phyloP scores from a whole-genome alignment of 2,797 vertebrate genomes.

The Tarsius wallacei region DNA sequence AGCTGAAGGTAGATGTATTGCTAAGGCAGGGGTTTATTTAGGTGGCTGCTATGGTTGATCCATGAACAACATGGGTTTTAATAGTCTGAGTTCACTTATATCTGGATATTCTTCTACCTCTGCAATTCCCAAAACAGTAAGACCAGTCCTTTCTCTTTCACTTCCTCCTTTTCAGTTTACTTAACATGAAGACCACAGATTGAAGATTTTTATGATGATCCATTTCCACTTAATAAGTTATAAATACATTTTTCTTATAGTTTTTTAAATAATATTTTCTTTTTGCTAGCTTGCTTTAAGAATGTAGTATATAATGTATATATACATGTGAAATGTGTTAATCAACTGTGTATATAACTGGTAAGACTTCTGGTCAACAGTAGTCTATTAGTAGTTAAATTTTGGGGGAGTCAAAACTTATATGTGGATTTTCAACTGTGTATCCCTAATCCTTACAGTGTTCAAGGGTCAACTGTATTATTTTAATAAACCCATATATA shows the following conservation, averaged over 20 bases:
- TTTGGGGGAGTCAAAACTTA: not conserved
- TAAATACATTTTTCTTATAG: not conserved
- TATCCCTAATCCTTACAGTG: not conserved
- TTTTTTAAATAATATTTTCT: not conserved
- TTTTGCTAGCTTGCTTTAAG: not conserved
- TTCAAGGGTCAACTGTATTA: not conserved
- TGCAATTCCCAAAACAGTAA: not conserved
- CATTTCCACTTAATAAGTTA: not conserved
- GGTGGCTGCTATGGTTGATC: not conserved
- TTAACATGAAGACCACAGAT: not conserved
- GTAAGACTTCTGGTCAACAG: not conserved
- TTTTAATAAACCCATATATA: not conserved
- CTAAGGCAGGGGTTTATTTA: not conserved
- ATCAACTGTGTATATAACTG: not conserved
- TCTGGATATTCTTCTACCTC: not conserved
- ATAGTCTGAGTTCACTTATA: fast-evolving
- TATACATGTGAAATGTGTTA: not conserved
- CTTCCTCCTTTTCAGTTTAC: not conserved
- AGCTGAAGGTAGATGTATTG: not conserved
- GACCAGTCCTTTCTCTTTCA: not conserved
- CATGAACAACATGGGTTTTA: not conserved
- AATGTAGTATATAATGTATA: not conserved
- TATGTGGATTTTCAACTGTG: not conserved
- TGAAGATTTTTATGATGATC: not conserved
- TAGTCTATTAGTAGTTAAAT: not conserved